A percentile compares a stretch with the other conserved stretches of the same genome.
phyloP scores from a whole-genome alignment of 2,797 vertebrate genomes.

The Phyllotis vaccarum region DNA sequence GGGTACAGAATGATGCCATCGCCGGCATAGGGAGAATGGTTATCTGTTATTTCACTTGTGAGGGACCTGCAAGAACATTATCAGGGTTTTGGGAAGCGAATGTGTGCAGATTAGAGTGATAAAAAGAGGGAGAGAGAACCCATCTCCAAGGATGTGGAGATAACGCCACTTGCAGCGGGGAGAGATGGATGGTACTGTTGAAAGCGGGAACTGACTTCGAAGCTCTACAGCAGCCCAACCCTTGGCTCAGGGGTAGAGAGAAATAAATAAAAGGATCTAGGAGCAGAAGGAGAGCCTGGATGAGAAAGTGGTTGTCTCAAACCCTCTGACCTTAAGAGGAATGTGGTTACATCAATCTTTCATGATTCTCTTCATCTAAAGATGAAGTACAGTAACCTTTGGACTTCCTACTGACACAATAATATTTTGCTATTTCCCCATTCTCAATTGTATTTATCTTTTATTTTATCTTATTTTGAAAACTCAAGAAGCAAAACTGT shows the following conservation, averaged over 20 bases:
- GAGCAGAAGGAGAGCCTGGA: constrained; percentile 66
- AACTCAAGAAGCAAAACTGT: constrained; percentile 60
- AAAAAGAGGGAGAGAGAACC: constrained; percentile 83
- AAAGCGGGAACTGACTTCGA: constrained; percentile 82
- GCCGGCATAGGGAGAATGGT: constrained; percentile 81
- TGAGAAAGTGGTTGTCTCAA: constrained; percentile 74
- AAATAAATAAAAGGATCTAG: constrained; percentile 68
- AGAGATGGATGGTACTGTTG: constrained; percentile 83
- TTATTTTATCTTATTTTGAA: constrained; percentile 73
- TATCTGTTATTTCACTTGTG: constrained; percentile 87
- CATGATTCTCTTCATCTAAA: constrained; percentile 69
- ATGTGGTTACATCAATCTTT: constrained; percentile 82
- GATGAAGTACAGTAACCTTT: constrained; percentile 77
- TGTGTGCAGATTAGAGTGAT: constrained; percentile 82
- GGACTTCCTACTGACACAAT: constrained; percentile 66
- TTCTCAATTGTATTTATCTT: constrained; percentile 58
- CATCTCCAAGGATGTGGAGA: constrained; percentile 87
- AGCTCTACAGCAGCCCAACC: constrained; percentile 77
- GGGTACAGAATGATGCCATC: constrained; percentile 78
- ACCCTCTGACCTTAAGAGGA: constrained; percentile 82
- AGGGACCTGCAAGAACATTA: constrained; percentile 85
- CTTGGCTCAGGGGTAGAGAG: constrained; percentile 77
- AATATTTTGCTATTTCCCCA: constrained; percentile 60
- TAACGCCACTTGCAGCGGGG: constrained; percentile 82
- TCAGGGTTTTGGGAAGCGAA: constrained; percentile 86